Evolutionary conservation across 2,888 invertebrate genomes (phyloP).

Genomic region (Xestia ashworthii): DNA sequence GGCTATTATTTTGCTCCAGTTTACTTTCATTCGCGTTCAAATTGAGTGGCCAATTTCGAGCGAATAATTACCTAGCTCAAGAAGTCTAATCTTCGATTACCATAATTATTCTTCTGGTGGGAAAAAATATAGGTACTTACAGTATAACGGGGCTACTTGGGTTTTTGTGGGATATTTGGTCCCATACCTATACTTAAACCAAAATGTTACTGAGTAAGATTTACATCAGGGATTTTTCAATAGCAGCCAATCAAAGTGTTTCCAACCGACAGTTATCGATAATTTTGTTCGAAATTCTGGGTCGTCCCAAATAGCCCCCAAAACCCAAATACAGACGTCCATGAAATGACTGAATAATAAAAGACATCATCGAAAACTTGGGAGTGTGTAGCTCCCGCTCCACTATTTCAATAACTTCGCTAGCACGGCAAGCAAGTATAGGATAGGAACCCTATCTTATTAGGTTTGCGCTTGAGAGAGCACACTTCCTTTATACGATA

Average conservation of each 20-base stretch:
- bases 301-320: too few relatives aligned
- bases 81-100: not conserved
- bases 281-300: too few relatives aligned
- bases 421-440: not conserved
- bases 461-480: constrained; percentile 29
- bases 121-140: too few relatives aligned
- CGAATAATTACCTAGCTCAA: not conserved
- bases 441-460: constrained; percentile 1
- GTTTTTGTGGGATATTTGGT: too few relatives aligned
- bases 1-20: constrained; percentile 1
- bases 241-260: too few relatives aligned
- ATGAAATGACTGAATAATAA: too few relatives aligned
- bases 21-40: constrained; percentile 5
- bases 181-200: too few relatives aligned
- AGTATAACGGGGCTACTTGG: too few relatives aligned
- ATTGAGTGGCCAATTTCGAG: not conserved
- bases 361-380: not conserved
- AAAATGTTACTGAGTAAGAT: too few relatives aligned
- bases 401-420: not conserved
- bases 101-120: not conserved
- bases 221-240: too few relatives aligned
- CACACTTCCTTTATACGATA: constrained; percentile 36
- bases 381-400: not conserved
- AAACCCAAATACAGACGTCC: too few relatives aligned
- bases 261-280: too few relatives aligned